These are phyloP conservation scores for Cladopsammia gracilis DNA, from an alignment of 64 coral and sea anemone species.

Conservation along the genomic window DNA sequence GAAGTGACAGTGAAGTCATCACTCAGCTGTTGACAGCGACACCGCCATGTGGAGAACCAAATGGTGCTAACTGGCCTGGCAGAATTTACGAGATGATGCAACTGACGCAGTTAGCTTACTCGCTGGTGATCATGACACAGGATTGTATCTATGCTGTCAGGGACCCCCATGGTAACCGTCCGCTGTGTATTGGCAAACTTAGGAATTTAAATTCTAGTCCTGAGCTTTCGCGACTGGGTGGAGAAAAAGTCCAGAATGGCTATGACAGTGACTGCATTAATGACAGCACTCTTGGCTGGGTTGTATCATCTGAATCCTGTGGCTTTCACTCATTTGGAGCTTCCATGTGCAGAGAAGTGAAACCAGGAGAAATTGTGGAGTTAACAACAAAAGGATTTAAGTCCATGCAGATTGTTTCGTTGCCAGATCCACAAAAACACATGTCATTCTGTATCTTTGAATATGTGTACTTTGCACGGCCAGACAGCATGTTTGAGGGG, in stretches of 20 bases:
- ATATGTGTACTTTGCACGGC: slow-evolving; percentile 97
- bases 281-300: slow-evolving; percentile 75
- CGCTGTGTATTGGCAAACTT: slow-evolving; percentile 90
- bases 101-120: slow-evolving; percentile 84
- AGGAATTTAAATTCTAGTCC: slow-evolving; percentile 71
- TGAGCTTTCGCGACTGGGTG: slow-evolving; percentile 10
- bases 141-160: slow-evolving; percentile 90
- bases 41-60: slow-evolving; percentile 94
- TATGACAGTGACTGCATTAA: slow-evolving; percentile 55
- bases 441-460: slow-evolving; percentile 98
- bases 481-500: slow-evolving; percentile 97
- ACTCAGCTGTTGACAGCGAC: slow-evolving; percentile 90
- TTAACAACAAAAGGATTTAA: slow-evolving; percentile 82
- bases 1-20: slow-evolving; percentile 96
- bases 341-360: slow-evolving; percentile 79
- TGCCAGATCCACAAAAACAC: slow-evolving; percentile 32
- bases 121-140: slow-evolving; percentile 91
- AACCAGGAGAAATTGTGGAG: slow-evolving; percentile 93
- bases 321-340: slow-evolving; percentile 96
- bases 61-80: slow-evolving; percentile 93
- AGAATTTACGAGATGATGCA: slow-evolving; percentile 87
- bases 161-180: slow-evolving; percentile 95
- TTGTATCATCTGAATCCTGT: slow-evolving; percentile 93
- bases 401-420: slow-evolving; percentile 70
- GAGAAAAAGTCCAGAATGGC: slow-evolving; percentile 31